Conservation (phyloP, 2,113 vertebrate species). For the Melozone crissalis region DNA sequence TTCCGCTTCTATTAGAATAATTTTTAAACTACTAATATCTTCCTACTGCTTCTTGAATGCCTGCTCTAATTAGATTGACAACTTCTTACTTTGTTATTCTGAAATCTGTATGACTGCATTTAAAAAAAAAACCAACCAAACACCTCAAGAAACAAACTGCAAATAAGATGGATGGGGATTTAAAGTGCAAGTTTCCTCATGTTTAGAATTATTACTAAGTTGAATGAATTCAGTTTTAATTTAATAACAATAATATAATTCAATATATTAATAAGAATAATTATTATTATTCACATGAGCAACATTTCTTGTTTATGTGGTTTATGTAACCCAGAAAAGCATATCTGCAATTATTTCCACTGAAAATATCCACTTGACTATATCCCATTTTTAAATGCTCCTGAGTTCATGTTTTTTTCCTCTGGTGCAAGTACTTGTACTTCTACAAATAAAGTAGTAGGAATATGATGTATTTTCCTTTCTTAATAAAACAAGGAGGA, state of each 20-base stretch:
- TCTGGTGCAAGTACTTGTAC: neutral
- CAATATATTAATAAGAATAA: no score
- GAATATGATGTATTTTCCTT: neutral
- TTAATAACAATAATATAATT: neutral
- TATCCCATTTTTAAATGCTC: neutral
- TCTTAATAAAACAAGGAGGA: neutral
- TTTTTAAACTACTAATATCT: slow-evolving; percentile 39
- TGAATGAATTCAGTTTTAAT: neutral
- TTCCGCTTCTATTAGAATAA: slow-evolving; percentile 29
- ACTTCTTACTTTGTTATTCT: neutral
- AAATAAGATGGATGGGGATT: neutral
- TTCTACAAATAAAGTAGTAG: neutral
- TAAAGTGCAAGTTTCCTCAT: neutral
- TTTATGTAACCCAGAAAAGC: neutral
- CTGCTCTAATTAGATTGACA: slow-evolving; percentile 14
- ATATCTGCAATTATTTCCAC: neutral
- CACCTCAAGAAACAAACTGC: neutral
- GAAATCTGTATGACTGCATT: neutral
- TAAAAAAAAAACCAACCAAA: accelerated
- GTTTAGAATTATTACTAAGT: neutral
- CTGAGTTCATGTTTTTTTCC: neutral
- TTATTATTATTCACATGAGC: neutral
- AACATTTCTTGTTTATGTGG: neutral
- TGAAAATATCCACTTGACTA: neutral
- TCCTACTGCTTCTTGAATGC: neutral